These are phyloP conservation scores for Catamblyrhynchus diadema DNA, from an alignment of 2,797 vertebrate species.

Conservation along the genomic window DNA sequence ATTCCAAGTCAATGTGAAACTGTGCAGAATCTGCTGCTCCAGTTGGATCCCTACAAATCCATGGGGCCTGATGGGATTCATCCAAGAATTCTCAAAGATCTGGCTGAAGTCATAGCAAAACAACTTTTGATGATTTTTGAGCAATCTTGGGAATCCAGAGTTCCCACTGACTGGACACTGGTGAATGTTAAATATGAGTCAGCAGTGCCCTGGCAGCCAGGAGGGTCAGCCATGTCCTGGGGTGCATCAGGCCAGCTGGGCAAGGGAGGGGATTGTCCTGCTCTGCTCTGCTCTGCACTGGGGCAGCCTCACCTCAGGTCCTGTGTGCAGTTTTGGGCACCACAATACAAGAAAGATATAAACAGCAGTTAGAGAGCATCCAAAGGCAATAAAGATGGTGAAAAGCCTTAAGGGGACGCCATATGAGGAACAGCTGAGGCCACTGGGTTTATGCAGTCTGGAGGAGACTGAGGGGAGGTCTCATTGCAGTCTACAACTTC, in stretches of 20 bases:
- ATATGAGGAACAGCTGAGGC: background rate
- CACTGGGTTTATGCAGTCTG: background rate
- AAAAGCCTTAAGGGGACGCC: background rate
- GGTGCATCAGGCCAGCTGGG: fast-evolving
- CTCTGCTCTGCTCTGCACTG: background rate
- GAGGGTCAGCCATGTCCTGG: fast-evolving
- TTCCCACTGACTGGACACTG: no score
- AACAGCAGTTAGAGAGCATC: background rate
- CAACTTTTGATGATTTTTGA: background rate
- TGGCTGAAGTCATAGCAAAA: background rate
- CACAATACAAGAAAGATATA: background rate
- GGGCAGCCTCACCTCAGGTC: fast-evolving
- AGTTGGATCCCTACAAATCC: background rate
- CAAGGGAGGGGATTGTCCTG: background rate
- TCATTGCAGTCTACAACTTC: background rate
- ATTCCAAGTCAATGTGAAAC: background rate
- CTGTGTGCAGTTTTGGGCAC: background rate
- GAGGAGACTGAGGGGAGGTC: background rate
- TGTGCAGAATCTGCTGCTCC: background rate
- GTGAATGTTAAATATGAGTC: background rate
- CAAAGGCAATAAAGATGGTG: background rate
- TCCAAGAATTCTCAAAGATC: background rate
- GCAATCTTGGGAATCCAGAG: background rate
- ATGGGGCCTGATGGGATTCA: background rate
- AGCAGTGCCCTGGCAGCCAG: background rate